These are phyloP conservation scores for Aphyosemion australe DNA, from an alignment of 2,113 vertebrate genomes.

Conservation along the genomic window DNA sequence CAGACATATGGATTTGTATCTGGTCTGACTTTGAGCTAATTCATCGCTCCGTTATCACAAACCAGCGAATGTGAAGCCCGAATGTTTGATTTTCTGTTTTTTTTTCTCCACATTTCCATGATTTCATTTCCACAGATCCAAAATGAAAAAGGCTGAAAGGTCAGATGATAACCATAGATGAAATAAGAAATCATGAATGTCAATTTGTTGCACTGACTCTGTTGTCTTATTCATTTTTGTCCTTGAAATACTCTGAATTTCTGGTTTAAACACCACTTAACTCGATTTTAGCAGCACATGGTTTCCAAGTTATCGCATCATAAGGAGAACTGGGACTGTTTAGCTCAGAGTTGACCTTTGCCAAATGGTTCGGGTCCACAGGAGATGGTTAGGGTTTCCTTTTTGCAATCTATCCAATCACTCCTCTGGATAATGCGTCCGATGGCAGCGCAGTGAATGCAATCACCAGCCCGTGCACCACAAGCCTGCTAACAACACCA, in stretches of 20 bases:
- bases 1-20: slow-evolving; percentile 4
- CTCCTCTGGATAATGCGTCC: slow-evolving; percentile 53
- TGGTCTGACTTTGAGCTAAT: background rate
- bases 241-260: background rate
- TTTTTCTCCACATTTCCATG: background rate
- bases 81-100: background rate
- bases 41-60: background rate
- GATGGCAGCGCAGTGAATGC: slow-evolving; percentile 56
- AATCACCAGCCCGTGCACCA: slow-evolving; percentile 61
- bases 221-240: background rate
- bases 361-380: slow-evolving; percentile 41
- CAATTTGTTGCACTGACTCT: background rate
- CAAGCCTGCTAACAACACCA: slow-evolving; percentile 64
- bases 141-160: background rate
- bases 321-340: slow-evolving; percentile 35
- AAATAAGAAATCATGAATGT: background rate
- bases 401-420: slow-evolving; percentile 57
- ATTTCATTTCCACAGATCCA: too few relatives aligned
- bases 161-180: slow-evolving; percentile 5
- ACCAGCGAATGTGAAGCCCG: background rate
- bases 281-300: slow-evolving; percentile 8
- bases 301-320: slow-evolving; percentile 11
- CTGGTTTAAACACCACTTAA: background rate
- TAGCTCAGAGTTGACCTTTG: slow-evolving; percentile 49
- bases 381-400: slow-evolving; percentile 23